Base-by-base conservation (phyloP, 2,113 vertebrate species). In the Actenoides hombroni region DNA sequence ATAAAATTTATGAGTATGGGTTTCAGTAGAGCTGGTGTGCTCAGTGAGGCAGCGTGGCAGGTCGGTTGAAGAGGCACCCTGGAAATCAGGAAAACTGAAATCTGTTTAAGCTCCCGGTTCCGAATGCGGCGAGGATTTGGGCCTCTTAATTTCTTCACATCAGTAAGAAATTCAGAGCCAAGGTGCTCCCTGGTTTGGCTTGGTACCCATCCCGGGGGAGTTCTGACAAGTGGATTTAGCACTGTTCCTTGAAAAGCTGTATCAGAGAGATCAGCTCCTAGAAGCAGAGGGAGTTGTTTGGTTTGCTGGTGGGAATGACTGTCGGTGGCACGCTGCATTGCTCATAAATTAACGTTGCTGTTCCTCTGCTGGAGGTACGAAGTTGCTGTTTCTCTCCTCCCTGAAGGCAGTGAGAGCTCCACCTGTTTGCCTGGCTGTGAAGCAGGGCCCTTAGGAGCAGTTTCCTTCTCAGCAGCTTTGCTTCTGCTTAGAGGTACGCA, bases 301-400 rank as follows among this genome's bases (percentile, higher is more conserved):
- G 31, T 33, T 59, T 70, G 44, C 10, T 0, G 2, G 8, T 28
- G 61, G 8, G 74, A 48, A 37, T 37, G 73, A 12, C 57, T 39
- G 71, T 42, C 40, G 12, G 2, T 11, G 25, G 8, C 0, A 0
- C 74, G 37, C 49, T 0, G 2, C 0, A 2, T 16, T 56, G 48
- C 61, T 84, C 24, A 0, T 68, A 31, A 31, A 1, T 33, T 26
- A 12, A 44, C 8, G 37, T 60, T 26, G 57, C n/a, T 1, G 1
- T 61, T 90, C 24, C 46, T 0, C 31, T 64, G 59, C 28, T 2
- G 1, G 53, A 44, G 60, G 39, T 7, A 23, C 8, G 37, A 28
- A 31, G 24, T 15, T 77, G 76, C 6, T 83, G 46, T 75, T 95
- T 59, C 29, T 37, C 5, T 95, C 57, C 44, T 71, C 14, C 46